These are phyloP conservation scores for Sebastes jordani DNA, from an alignment of 2,797 vertebrate species.

Conservation along the genomic window DNA sequence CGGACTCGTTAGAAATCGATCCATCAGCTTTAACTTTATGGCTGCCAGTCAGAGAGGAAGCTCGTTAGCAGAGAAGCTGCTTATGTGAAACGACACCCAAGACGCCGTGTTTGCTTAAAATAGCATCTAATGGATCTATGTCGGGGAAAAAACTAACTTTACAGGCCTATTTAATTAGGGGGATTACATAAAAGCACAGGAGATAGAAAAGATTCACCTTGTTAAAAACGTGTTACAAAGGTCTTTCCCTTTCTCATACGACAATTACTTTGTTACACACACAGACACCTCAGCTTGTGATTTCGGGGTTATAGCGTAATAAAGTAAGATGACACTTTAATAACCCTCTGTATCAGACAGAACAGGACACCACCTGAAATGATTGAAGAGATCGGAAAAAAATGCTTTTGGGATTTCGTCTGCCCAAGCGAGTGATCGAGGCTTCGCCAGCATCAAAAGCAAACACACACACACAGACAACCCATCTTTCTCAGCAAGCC, in stretches of 20 bases:
- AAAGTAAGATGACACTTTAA: conserved; percentile 44
- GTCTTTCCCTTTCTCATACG: neutral
- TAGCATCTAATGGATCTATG: conserved; percentile 2
- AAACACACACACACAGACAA: neutral
- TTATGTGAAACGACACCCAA: neutral
- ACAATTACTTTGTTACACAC: neutral
- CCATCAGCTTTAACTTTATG: neutral
- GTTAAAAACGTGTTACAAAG: neutral
- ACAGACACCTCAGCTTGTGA: neutral
- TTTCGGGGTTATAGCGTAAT: conserved; percentile 6
- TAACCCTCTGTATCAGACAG: neutral
- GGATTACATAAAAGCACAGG: neutral
- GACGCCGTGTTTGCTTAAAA: neutral
- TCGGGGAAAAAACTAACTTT: neutral
- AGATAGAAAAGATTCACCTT: neutral
- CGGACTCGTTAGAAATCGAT: neutral
- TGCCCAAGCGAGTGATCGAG: conserved; percentile 4
- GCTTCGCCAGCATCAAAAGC: conserved; percentile 9
- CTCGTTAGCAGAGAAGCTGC: neutral
- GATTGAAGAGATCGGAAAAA: conserved; percentile 13
- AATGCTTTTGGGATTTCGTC: conserved; percentile 33
- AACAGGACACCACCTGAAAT: neutral
- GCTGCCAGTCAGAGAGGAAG: conserved; percentile 7
- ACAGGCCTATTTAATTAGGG: neutral
- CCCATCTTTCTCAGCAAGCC: conserved; percentile 20